phyloP scores from a whole-genome alignment of 2,888 invertebrate genomes.

The Meteorus cinctellus region DNA sequence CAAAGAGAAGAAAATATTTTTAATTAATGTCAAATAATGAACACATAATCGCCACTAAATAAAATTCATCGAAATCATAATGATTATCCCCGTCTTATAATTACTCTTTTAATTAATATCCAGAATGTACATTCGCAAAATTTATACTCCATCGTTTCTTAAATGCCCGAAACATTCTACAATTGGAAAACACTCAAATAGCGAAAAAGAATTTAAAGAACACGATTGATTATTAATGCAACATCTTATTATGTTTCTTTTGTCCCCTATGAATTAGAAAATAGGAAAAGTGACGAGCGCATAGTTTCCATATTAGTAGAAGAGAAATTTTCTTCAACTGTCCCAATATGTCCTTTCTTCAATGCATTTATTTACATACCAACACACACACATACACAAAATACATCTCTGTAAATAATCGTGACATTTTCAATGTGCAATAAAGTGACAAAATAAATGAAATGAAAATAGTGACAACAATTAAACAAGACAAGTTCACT shows the following conservation, averaged over 20 bases:
- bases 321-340: background rate
- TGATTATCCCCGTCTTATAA: no score
- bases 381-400: no score
- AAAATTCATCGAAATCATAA: no score
- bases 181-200: no score
- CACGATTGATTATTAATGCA: background rate
- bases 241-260: background rate
- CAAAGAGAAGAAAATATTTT: background rate
- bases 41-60: no score
- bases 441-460: background rate
- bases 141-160: no score
- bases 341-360: background rate
- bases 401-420: background rate
- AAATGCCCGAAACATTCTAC: no score
- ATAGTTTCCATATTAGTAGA: background rate
- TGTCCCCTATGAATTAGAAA: background rate
- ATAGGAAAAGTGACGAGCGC: background rate
- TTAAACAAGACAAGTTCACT: background rate
- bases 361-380: background rate
- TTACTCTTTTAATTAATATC: no score
- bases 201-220: no score
- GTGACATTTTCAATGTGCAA: background rate
- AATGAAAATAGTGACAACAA: background rate
- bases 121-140: no score
- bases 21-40: no score